Conservation (phyloP, 2,797 vertebrate genomes). For the Borostomias antarcticus region DNA sequence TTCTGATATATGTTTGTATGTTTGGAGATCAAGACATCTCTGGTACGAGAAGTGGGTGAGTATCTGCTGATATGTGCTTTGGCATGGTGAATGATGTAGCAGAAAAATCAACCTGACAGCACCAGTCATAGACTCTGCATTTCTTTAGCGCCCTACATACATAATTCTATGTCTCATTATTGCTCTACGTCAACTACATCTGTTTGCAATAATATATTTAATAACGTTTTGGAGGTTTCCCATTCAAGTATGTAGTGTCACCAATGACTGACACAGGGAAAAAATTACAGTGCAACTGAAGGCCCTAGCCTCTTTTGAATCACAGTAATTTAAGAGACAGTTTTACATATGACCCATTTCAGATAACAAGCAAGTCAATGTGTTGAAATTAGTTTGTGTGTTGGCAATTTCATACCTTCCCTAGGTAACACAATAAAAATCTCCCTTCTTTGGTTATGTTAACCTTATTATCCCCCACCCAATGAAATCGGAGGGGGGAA, state of each 20-base stretch:
- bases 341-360: constrained; percentile 70
- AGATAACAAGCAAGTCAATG: constrained; percentile 53
- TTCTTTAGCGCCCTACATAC: constrained; percentile 76
- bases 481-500: no score
- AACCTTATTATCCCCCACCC: no score
- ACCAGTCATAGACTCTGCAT: constrained; percentile 61
- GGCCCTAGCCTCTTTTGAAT: constrained; percentile 49
- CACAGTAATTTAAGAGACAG: constrained; percentile 57
- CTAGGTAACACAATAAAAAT: constrained; percentile 10
- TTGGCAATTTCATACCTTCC: constrained; percentile 46
- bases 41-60: constrained; percentile 1
- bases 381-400: constrained; percentile 31
- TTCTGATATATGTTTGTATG: constrained; percentile 62
- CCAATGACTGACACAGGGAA: constrained; percentile 46
- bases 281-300: constrained; percentile 31
- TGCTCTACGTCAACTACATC: constrained; percentile 59
- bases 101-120: constrained; percentile 76
- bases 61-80: constrained; percentile 3
- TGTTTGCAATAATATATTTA: constrained; percentile 66
- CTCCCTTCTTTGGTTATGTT: background rate
- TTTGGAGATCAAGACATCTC: constrained; percentile 8
- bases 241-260: constrained; percentile 59
- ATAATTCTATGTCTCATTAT: constrained; percentile 72
- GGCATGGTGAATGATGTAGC: constrained; percentile 74
- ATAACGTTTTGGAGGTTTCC: constrained; percentile 56